A percentile compares a stretch with the other conserved stretches of the same genome.
These are phyloP conservation scores for Drosophila neonasuta DNA, from an alignment of 2,888 invertebrate species.

Conservation along the genomic window DNA sequence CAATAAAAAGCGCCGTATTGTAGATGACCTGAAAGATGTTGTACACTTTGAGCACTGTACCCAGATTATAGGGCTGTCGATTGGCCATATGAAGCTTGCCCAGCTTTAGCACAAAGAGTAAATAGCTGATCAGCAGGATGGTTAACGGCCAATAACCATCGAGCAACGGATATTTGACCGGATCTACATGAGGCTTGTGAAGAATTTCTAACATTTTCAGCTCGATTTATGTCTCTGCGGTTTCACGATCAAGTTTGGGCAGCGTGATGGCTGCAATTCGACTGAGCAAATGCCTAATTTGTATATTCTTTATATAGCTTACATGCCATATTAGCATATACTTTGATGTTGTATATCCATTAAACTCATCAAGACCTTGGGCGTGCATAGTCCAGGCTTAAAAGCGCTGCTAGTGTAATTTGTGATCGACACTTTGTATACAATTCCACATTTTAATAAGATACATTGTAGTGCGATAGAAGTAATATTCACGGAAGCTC, in stretches of 20 bases:
- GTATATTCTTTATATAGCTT: background rate
- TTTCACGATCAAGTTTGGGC: background rate
- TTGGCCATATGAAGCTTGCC: slow-evolving; percentile 89
- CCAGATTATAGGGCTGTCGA: slow-evolving; percentile 87
- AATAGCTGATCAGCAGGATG: slow-evolving; percentile 85
- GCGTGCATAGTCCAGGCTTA: slow-evolving; percentile 1
- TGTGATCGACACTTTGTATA: no score
- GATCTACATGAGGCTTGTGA: slow-evolving; percentile 39
- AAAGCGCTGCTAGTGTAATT: background rate
- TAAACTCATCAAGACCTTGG: background rate
- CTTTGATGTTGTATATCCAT: slow-evolving; percentile 2
- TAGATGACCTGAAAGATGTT: slow-evolving; percentile 93
- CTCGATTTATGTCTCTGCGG: background rate
- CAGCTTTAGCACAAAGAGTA: slow-evolving; percentile 88
- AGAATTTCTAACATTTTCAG: slow-evolving; percentile 43
- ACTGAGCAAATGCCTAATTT: slow-evolving; percentile 9
- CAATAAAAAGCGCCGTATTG: slow-evolving; percentile 85
- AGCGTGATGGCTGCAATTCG: background rate
- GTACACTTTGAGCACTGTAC: slow-evolving; percentile 88
- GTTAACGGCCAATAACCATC: slow-evolving; percentile 87
- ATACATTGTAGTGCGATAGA: background rate
- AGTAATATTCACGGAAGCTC: background rate
- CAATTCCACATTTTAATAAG: background rate
- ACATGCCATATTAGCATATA: background rate
- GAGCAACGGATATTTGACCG: slow-evolving; percentile 84